Base-by-base conservation (phyloP, 2,888 invertebrate species). In the Acanthosepion pharaonis region DNA sequence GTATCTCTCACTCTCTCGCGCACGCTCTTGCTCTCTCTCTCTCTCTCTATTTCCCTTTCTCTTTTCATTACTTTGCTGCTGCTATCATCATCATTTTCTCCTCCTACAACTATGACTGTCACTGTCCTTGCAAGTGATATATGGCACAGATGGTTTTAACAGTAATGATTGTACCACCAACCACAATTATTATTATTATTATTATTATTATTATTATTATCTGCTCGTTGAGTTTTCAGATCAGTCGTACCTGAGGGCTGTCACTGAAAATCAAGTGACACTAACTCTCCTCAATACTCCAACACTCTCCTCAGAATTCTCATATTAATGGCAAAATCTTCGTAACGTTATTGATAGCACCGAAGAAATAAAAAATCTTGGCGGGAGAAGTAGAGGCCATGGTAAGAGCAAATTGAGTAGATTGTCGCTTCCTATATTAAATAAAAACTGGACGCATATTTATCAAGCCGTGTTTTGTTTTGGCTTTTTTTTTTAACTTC, bases 1-100 rank as follows among this genome's bases (percentile, higher is more conserved):
- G 20, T 49, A 42, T 94, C 94, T 42, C 91, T 93, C 94, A 25
- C 91, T 94, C 91, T 33, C 94, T 93, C 91, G 33, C n/a, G 23
- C 94, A 23, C 93, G 94, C 94, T 33, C 94, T 42, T 53, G 33
- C 93, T 93, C 51, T 48, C 55, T 94, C 51, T 91, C 0, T 93
- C 93, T 91, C 91, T 93, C 92, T 20, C 33, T 93, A 25, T 23
- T 33, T 23, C 49, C 92, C 28, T 23, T 49, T n/a, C 92, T n/a
- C 92, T n/a, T 8, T n/a, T 49, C 92, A 9, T 33, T 28, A 48
- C 92, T 92, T 92, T 8, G 25, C 33, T 92, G 48, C 23, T 92
- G 42, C 92, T 92, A 28, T 92, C 20, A 42, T 92, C 49, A 49
- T 92, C 92, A 5, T 28, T 9, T 92, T 25, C 23, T 23, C 92